These are phyloP conservation scores for Drosophila multiciliata DNA, from an alignment of 2,888 invertebrate genomes.

Conservation along the genomic window DNA sequence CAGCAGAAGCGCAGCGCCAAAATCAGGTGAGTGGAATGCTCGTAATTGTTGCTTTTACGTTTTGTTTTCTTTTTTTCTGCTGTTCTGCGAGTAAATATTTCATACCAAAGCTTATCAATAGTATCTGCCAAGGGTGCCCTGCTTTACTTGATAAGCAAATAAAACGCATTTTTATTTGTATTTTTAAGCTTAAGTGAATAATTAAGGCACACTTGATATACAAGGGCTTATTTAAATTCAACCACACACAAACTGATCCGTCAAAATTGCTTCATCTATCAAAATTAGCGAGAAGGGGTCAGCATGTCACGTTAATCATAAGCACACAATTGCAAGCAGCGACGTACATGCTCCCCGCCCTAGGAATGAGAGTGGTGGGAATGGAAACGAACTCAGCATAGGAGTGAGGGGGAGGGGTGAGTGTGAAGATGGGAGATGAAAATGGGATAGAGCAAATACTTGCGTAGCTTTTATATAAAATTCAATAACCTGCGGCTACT, in stretches of 20 bases:
- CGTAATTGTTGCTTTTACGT: conserved; percentile 19
- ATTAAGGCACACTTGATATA: conserved; percentile 9
- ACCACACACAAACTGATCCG: conserved; percentile 7
- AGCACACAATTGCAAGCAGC: conserved; percentile 25
- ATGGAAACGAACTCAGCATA: not conserved
- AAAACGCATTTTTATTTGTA: conserved; percentile 22
- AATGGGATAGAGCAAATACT: conserved; percentile 36
- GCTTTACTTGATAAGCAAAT: conserved; percentile 70
- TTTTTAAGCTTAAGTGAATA: conserved; percentile 32
- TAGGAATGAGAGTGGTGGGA: not conserved
- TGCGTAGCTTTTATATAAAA: conserved; percentile 49
- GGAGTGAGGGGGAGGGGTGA: not conserved
- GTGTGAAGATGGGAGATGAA: not conserved
- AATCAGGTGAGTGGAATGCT: conserved; percentile 68
- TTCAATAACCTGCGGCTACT: conserved; percentile 62
- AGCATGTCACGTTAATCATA: conserved; percentile 40
- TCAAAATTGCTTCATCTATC: conserved; percentile 48
- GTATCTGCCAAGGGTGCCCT: conserved; percentile 59
- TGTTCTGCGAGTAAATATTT: conserved; percentile 77
- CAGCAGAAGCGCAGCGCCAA: conserved; percentile 56
- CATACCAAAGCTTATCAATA: conserved; percentile 70
- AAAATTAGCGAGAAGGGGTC: conserved; percentile 22
- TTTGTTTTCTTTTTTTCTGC: conserved; percentile 51
- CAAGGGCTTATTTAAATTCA: conserved; percentile 13
- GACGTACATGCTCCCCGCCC: conserved; percentile 37